Percentiles rank a stretch among this genome's conserved stretches.
Evolutionary conservation across 2,888 invertebrate species (phyloP).

Genomic region (Arge pagana): DNA sequence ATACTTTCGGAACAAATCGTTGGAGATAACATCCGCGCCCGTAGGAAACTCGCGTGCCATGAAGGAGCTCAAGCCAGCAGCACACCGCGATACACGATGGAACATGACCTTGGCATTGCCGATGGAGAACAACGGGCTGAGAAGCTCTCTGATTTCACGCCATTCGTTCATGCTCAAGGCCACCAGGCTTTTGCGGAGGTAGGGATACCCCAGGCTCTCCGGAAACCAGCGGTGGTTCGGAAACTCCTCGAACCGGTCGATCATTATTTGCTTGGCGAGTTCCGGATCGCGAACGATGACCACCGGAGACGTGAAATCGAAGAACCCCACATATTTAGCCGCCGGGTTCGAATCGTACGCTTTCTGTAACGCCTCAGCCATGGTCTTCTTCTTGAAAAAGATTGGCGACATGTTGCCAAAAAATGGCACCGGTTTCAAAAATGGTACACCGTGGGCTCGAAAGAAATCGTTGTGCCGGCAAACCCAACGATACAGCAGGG

Average conservation of each 20-base stretch:
- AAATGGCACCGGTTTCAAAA: background rate
- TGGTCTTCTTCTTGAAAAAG: background rate
- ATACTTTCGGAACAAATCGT: constrained; percentile 4
- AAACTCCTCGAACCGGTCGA: constrained; percentile 12
- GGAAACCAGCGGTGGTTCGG: constrained; percentile 7
- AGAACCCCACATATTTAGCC: constrained; percentile 10
- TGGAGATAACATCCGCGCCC: background rate
- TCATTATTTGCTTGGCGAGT: background rate
- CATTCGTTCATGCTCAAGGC: background rate
- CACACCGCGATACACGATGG: constrained; percentile 1
- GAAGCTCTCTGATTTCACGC: constrained; percentile 5
- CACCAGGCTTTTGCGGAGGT: constrained; percentile 1
- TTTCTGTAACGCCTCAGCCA: background rate
- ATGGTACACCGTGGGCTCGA: background rate
- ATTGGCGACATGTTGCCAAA: background rate
- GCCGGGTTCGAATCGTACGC: background rate
- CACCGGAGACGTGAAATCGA: background rate
- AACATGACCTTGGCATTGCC: constrained; percentile 14
- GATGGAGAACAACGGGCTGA: constrained; percentile 9
- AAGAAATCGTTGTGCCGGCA: no score
- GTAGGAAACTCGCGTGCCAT: background rate
- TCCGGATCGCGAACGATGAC: constrained; percentile 4
- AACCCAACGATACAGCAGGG: no score
- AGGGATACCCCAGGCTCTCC: background rate
- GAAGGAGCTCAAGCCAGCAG: background rate